Conservation (phyloP, 2,888 invertebrate genomes). For the Dione juno region DNA sequence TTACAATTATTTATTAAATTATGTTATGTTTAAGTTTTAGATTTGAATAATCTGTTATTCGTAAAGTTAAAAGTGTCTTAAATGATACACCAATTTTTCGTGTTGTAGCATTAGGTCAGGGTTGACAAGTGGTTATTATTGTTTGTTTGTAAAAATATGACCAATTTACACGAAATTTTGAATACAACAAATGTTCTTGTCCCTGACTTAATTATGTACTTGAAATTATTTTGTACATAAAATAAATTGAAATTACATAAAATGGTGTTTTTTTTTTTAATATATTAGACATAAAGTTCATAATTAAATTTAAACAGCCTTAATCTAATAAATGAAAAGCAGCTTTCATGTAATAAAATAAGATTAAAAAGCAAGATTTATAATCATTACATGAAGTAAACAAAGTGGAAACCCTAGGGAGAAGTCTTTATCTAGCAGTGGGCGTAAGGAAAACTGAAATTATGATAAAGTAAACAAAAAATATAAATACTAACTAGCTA, state of each 20-base stretch:
- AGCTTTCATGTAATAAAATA: no score
- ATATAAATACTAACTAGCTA: no score
- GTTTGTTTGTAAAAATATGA: constrained; percentile 13
- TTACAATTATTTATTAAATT: constrained; percentile 21
- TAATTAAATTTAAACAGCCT: not conserved
- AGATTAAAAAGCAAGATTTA: no score
- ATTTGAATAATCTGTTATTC: constrained; percentile 2
- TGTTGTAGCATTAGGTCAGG: constrained; percentile 8
- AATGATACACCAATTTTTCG: constrained; percentile 14
- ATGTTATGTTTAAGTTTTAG: constrained; percentile 11
- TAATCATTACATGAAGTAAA: no score
- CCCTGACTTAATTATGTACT: constrained; percentile 35
- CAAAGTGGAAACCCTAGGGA: no score
- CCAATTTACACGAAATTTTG: constrained; percentile 10
- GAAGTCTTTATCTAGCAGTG: no score
- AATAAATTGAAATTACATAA: constrained; percentile 36
- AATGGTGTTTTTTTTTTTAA: not conserved
- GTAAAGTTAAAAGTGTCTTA: not conserved
- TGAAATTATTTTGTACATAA: constrained; percentile 50
- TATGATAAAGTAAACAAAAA: no score
- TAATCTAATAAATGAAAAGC: no score
- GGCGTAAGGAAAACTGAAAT: no score
- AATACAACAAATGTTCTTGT: not conserved
- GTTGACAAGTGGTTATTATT: constrained; percentile 1
- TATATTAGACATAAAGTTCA: not conserved